phyloP scores from a whole-genome alignment of 1,140 invertebrate genomes.

The Diploscapter pachys region DNA sequence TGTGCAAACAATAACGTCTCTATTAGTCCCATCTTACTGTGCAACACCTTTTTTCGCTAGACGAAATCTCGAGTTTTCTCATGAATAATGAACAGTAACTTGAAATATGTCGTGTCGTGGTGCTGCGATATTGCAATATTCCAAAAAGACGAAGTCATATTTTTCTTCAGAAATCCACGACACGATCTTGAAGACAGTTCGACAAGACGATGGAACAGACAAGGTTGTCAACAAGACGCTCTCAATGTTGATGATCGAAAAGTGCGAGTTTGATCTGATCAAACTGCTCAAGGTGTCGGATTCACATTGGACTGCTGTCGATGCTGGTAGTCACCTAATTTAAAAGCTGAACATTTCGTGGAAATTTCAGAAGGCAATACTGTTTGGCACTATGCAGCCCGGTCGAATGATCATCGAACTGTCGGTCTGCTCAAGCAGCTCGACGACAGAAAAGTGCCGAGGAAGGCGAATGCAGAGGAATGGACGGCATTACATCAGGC shows the following conservation, averaged over 20 bases:
- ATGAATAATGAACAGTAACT: no score
- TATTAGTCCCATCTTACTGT: no score
- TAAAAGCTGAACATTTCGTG: neutral
- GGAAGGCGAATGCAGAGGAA: slow-evolving; percentile 23
- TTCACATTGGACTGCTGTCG: slow-evolving; percentile 14
- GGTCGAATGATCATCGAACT: slow-evolving; percentile 12
- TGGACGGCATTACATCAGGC: slow-evolving; percentile 23
- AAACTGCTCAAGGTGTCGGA: neutral
- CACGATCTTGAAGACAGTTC: neutral
- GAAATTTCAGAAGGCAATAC: slow-evolving; percentile 18
- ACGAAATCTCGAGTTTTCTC: no score
- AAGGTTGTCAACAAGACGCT: slow-evolving; percentile 23
- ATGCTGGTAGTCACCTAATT: neutral
- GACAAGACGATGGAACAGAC: neutral
- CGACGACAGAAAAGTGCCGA: slow-evolving; percentile 15
- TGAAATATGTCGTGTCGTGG: no score
- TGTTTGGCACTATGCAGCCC: slow-evolving; percentile 34
- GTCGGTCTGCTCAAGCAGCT: slow-evolving; percentile 21
- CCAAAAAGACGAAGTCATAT: no score
- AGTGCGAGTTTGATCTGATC: slow-evolving; percentile 17
- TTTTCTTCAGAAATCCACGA: slow-evolving; percentile 1
- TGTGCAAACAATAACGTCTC: no score
- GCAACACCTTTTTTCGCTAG: no score
- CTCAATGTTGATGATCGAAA: slow-evolving; percentile 23
- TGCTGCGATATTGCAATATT: no score